Conservation (phyloP, 1,140 invertebrate genomes). For the Scylla paramamosain region DNA sequence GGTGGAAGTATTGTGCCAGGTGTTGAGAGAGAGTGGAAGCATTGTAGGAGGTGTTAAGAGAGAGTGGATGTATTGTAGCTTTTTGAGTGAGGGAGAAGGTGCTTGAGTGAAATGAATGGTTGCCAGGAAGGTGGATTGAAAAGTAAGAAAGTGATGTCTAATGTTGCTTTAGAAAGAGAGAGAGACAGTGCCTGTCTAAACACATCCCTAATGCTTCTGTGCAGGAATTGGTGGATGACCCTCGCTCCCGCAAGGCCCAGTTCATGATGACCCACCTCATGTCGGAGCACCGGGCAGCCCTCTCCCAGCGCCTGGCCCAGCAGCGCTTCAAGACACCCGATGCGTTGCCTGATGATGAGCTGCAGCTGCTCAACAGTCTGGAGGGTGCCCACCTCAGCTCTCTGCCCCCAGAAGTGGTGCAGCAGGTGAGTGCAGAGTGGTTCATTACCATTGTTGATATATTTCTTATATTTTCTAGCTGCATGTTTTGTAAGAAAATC, state of each 20-base stretch:
- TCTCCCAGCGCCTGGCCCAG: conserved; percentile 72
- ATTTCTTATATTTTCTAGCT: background rate
- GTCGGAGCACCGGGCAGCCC: conserved; percentile 72
- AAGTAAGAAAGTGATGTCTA: background rate
- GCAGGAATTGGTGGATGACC: conserved; percentile 76
- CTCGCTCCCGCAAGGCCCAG: conserved; percentile 75
- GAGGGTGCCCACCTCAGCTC: conserved; percentile 63
- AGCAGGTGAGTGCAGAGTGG: conserved; percentile 62
- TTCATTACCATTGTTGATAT: too few relatives aligned
- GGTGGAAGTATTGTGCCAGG: background rate
- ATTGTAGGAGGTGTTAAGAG: background rate
- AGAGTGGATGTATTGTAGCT: background rate
- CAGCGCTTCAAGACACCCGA: conserved; percentile 64
- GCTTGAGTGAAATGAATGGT: too few relatives aligned
- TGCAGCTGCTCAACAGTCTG: conserved; percentile 54
- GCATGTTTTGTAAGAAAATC: background rate
- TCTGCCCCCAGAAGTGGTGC: conserved; percentile 66
- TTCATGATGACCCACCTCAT: conserved; percentile 77
- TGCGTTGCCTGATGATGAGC: conserved; percentile 52
- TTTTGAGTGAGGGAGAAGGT: too few relatives aligned
- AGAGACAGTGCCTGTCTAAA: too few relatives aligned
- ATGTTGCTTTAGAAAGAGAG: too few relatives aligned
- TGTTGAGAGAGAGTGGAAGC: too few relatives aligned
- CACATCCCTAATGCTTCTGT: background rate
- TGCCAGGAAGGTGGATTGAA: background rate